Evolutionary conservation across 1,140 invertebrate genomes (phyloP).

Genomic region (Drosophila santomea): DNA sequence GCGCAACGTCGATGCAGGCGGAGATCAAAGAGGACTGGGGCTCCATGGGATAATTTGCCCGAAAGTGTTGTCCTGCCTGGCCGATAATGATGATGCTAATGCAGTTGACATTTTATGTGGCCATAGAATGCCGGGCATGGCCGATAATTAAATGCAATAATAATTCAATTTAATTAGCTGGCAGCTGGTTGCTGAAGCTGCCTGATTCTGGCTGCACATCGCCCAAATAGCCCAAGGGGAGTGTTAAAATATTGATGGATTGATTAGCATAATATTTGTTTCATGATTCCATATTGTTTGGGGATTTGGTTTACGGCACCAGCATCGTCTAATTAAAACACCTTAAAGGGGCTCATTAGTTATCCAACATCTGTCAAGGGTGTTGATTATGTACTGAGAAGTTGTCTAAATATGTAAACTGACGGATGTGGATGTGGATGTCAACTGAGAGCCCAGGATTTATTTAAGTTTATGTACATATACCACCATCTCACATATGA

Average conservation of each 20-base stretch:
- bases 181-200: slow-evolving; percentile 41
- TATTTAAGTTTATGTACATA: too few relatives aligned
- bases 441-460: too few relatives aligned
- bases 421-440: background rate
- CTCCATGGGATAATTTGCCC: slow-evolving; percentile 25
- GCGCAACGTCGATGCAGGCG: slow-evolving; percentile 46
- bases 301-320: slow-evolving; percentile 19
- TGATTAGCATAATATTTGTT: slow-evolving; percentile 66
- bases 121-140: slow-evolving; percentile 51
- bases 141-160: slow-evolving; percentile 71
- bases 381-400: slow-evolving; percentile 9
- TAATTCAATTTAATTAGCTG: slow-evolving; percentile 77
- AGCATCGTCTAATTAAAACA: slow-evolving; percentile 33
- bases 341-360: slow-evolving; percentile 20
- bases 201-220: slow-evolving; percentile 1
- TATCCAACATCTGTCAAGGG: slow-evolving; percentile 17
- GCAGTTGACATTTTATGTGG: slow-evolving; percentile 77
- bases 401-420: background rate
- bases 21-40: slow-evolving; percentile 64
- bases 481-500: too few relatives aligned
- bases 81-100: slow-evolving; percentile 75
- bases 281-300: slow-evolving; percentile 49
- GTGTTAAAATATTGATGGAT: slow-evolving; percentile 62
- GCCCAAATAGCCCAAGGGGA: slow-evolving; percentile 26
- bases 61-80: slow-evolving; percentile 52